Percentiles rank a stretch among this genome's conserved stretches.
These are phyloP conservation scores for Caenorhabditis drosophilae DNA, from an alignment of 2,888 invertebrate genomes.

Conservation along the genomic window DNA sequence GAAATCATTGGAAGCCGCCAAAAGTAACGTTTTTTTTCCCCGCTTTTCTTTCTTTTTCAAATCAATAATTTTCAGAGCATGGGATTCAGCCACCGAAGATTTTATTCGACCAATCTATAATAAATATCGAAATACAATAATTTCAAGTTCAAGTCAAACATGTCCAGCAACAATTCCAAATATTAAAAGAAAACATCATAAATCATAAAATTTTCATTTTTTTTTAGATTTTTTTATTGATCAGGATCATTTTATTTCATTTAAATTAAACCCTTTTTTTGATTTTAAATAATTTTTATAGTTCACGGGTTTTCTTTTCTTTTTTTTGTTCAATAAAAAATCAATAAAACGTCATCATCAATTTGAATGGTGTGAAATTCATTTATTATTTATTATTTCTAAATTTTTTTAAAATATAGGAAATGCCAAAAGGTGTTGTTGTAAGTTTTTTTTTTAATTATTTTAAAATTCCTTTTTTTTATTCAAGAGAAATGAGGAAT, in stretches of 20 bases:
- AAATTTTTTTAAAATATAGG: no score
- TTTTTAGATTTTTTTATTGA: slow-evolving; percentile 12
- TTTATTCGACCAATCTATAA: slow-evolving; percentile 49
- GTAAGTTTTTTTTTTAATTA: no score
- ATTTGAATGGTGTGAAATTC: no score
- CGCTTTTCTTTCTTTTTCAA: neutral
- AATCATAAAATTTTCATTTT: neutral
- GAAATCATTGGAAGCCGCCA: slow-evolving; percentile 45
- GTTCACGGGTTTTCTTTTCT: no score
- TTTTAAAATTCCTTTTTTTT: slow-evolving; percentile 4
- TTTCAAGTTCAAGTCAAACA: slow-evolving; percentile 17
- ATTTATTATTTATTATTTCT: no score
- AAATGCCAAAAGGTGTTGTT: no score
- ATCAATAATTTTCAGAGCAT: slow-evolving; percentile 42
- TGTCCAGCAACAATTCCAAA: slow-evolving; percentile 30
- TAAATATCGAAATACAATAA: slow-evolving; percentile 41
- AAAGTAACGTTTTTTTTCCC: slow-evolving; percentile 34
- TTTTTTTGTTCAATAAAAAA: no score
- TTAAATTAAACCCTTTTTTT: no score
- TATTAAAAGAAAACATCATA: slow-evolving; percentile 2
- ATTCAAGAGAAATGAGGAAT: neutral
- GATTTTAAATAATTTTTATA: no score
- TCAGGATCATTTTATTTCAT: no score
- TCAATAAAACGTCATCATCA: no score
- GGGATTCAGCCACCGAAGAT: slow-evolving; percentile 43